Conservation (phyloP, 2,888 invertebrate species). For the Phengaris arion region DNA sequence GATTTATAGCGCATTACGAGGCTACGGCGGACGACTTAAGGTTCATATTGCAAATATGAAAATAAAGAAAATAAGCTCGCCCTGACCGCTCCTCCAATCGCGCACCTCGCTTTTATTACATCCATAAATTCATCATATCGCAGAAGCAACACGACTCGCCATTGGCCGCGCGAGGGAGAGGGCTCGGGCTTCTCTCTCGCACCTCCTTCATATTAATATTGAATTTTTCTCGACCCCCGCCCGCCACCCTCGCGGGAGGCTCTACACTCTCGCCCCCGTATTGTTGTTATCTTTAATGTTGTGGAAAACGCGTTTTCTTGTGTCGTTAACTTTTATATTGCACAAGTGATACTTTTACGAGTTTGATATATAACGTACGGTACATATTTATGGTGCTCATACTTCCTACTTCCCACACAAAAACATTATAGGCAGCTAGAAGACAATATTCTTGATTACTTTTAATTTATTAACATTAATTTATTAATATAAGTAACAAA, state of each 20-base stretch:
- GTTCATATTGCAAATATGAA: slow-evolving; percentile 76
- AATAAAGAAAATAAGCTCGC: slow-evolving; percentile 80
- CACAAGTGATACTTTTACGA: slow-evolving; percentile 78
- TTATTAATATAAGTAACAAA: background rate
- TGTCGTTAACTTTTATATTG: slow-evolving; percentile 81
- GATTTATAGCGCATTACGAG: slow-evolving; percentile 34
- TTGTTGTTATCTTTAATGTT: slow-evolving; percentile 81
- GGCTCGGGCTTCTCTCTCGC: slow-evolving; percentile 76
- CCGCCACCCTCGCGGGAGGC: slow-evolving; percentile 76
- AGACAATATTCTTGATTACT: background rate
- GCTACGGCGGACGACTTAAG: slow-evolving; percentile 60
- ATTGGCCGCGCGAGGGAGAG: slow-evolving; percentile 79
- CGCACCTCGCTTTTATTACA: slow-evolving; percentile 85
- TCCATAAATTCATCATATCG: slow-evolving; percentile 91
- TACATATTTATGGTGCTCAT: slow-evolving; percentile 37
- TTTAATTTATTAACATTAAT: background rate
- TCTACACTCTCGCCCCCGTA: slow-evolving; percentile 79
- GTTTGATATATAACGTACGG: slow-evolving; percentile 75
- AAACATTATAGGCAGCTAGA: no score
- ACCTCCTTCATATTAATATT: slow-evolving; percentile 89
- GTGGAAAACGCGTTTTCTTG: slow-evolving; percentile 81
- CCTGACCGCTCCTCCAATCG: slow-evolving; percentile 82
- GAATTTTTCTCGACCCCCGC: slow-evolving; percentile 85
- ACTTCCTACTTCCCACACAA: slow-evolving; percentile 16
- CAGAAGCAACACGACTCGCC: slow-evolving; percentile 73